Conservation (phyloP, 2,888 invertebrate species). For the Tipula confusa region DNA sequence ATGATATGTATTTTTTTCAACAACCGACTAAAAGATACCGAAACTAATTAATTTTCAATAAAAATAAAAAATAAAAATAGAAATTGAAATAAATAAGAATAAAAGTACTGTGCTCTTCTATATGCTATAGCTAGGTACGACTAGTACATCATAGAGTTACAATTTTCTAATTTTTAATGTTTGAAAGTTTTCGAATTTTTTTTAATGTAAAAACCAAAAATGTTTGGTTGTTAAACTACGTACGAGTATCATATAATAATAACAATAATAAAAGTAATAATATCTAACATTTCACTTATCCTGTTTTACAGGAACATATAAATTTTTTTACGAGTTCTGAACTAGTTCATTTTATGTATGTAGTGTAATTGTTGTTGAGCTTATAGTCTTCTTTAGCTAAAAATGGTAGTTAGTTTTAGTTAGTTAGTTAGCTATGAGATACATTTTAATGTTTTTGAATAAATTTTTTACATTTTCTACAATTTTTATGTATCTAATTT, state of each 20-base stretch:
- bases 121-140: neutral
- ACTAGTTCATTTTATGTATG: neutral
- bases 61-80: neutral
- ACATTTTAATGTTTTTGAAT: too few relatives aligned
- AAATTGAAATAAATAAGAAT: neutral
- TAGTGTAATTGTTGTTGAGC: neutral
- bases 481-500: too few relatives aligned
- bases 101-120: neutral
- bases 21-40: neutral
- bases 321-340: neutral
- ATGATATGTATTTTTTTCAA: neutral
- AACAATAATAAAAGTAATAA: neutral
- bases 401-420: too few relatives aligned
- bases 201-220: neutral
- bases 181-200: neutral
- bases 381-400: neutral
- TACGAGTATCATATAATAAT: neutral
- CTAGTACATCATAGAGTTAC: neutral
- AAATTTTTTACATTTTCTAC: too few relatives aligned
- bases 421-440: too few relatives aligned
- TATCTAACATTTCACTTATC: neutral
- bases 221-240: neutral
- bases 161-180: neutral
- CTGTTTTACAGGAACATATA: neutral
- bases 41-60: conserved; percentile 20